A percentile compares a stretch with the other conserved stretches of the same genome.
Conservation (phyloP, 2,888 invertebrate species). For the Sphaerophoria taeniata region DNA sequence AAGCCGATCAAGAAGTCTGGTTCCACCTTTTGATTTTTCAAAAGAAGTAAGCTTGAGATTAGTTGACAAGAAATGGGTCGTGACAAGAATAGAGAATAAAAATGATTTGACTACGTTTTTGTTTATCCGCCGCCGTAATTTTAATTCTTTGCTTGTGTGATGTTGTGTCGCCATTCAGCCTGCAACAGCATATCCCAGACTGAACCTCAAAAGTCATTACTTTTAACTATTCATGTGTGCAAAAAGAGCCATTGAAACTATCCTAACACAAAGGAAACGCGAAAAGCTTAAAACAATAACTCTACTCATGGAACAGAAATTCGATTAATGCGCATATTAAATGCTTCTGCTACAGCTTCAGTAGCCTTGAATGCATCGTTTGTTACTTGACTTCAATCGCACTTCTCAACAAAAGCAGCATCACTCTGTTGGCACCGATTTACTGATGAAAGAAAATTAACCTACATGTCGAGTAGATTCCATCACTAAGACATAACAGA, state of each 20-base stretch:
- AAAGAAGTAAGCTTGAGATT: no score
- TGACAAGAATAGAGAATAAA: no score
- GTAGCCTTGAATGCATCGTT: conserved; percentile 59
- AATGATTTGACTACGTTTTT: no score
- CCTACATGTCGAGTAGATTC: conserved; percentile 6
- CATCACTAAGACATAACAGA: not conserved
- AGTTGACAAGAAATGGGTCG: no score
- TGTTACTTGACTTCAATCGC: conserved; percentile 22
- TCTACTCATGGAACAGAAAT: conserved; percentile 32
- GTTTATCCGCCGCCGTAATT: no score
- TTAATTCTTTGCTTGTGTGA: no score
- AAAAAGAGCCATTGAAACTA: conserved; percentile 26
- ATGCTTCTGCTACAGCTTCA: not conserved
- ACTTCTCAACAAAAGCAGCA: not conserved
- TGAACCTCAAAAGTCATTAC: no score
- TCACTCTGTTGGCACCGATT: conserved; percentile 16
- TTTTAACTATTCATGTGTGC: not conserved
- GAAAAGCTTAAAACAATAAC: conserved; percentile 7
- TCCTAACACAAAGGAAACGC: not conserved
- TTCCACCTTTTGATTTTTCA: conserved; percentile 84
- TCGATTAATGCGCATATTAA: conserved; percentile 42
- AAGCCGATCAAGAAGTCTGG: conserved; percentile 89
- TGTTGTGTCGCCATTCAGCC: no score
- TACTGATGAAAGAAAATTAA: conserved; percentile 9
- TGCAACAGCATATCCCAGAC: no score